Evolutionary conservation across 2,797 vertebrate genomes (phyloP).

Genomic region (Gallinago stenura): DNA sequence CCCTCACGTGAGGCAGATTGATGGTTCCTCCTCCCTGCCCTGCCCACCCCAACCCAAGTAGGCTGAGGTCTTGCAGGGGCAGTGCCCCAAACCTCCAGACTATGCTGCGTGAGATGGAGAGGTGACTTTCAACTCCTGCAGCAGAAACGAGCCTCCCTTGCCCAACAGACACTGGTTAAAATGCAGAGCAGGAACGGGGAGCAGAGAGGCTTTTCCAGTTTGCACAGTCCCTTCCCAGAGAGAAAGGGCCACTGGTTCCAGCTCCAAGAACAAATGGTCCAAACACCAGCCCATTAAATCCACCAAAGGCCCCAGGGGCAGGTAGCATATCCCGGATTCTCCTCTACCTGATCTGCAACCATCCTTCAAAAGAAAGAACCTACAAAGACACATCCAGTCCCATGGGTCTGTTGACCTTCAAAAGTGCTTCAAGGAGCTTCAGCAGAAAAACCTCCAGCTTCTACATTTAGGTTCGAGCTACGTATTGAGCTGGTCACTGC

Average conservation of each 20-base stretch:
- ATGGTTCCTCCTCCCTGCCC: neutral
- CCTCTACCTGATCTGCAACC: neutral
- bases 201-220: neutral
- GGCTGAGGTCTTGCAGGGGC: neutral
- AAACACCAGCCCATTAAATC: neutral
- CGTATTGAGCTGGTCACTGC: neutral
- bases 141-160: neutral
- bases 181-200: neutral
- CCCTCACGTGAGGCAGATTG: neutral
- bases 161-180: neutral
- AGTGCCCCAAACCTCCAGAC: neutral
- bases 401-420: neutral
- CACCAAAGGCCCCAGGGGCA: neutral
- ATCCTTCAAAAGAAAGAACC: neutral
- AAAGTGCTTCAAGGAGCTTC: neutral
- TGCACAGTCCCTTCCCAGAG: neutral
- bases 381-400: neutral
- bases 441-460: neutral
- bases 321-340: neutral
- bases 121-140: neutral
- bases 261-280: neutral
- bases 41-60: neutral
- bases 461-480: neutral
- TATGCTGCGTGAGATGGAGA: accelerated
- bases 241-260: neutral